Conservation (phyloP, 2,113 vertebrate genomes). For the Calonectris borealis region DNA sequence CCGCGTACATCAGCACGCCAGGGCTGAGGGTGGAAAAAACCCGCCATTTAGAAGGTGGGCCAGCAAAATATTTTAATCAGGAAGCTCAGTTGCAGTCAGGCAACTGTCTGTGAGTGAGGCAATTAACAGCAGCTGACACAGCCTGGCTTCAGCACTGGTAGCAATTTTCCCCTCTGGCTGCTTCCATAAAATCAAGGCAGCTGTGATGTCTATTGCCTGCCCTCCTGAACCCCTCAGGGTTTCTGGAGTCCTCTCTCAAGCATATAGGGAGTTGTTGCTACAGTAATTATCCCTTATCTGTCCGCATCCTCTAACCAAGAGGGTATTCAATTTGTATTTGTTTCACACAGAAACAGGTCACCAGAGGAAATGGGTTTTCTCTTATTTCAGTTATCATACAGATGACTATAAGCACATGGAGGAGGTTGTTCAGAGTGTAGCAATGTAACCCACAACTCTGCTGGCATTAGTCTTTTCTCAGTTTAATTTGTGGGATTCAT, state of each 20-base stretch:
- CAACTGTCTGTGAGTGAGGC: not conserved
- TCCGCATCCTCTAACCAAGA: not conserved
- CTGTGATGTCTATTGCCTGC: not conserved
- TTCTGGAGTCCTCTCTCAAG: not conserved
- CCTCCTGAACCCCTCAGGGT: not conserved
- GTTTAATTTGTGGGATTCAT: not conserved
- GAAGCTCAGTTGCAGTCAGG: not conserved
- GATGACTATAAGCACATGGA: not conserved
- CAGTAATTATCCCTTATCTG: not conserved
- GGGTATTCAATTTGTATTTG: not conserved
- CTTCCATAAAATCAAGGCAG: not conserved
- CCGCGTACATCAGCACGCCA: not conserved
- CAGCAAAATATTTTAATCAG: not conserved
- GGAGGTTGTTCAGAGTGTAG: not conserved
- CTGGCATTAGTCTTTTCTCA: not conserved
- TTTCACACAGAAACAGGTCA: not conserved
- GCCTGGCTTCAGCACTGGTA: not conserved
- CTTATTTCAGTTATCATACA: not conserved
- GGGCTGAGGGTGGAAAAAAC: rapidly evolving
- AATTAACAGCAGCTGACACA: conserved; percentile 28
- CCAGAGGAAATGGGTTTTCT: not conserved
- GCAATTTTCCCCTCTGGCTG: not conserved
- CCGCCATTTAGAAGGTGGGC: not conserved
- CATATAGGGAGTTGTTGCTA: not conserved
- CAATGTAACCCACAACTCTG: not conserved